Conservation (phyloP, 64 coral and sea anemone species). For the Stichodactyla mertensii region DNA sequence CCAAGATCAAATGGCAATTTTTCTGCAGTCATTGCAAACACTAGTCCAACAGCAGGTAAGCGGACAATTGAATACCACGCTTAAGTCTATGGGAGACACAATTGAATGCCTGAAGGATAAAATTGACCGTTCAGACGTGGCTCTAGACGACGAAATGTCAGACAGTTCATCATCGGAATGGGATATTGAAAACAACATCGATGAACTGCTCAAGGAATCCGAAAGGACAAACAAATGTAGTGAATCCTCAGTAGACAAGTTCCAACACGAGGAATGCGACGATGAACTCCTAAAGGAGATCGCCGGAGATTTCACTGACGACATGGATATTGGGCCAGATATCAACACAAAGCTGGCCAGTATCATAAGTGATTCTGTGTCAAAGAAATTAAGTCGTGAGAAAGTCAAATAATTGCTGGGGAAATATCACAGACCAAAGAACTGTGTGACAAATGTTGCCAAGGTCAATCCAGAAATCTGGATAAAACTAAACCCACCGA, state of each 20-base stretch:
- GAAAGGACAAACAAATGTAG: not conserved
- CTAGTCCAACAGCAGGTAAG: not conserved
- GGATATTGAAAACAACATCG: not conserved
- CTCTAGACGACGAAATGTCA: not conserved
- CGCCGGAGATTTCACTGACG: not conserved
- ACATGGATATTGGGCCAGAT: constrained; percentile 1
- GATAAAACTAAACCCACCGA: not conserved
- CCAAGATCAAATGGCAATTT: not conserved
- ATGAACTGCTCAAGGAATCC: not conserved
- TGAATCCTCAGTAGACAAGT: not conserved
- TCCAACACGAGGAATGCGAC: not conserved
- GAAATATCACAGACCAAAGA: constrained; percentile 20
- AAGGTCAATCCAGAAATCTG: constrained; percentile 34
- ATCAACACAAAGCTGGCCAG: not conserved
- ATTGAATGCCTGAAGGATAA: not conserved
- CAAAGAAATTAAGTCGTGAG: not conserved
- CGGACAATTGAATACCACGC: constrained; percentile 5
- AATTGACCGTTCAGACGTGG: not conserved
- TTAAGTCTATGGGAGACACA: not conserved
- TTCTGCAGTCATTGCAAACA: not conserved
- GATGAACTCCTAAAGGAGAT: constrained; percentile 14
- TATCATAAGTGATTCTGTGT: constrained; percentile 14
- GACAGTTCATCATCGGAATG: not conserved
- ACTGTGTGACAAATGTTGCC: not conserved
- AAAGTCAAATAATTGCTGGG: not conserved